Evolutionary conservation across 2,113 vertebrate species (phyloP), one percentile per base, ranked within the genome.

Genomic region (Apodemus speciosus): DNA sequence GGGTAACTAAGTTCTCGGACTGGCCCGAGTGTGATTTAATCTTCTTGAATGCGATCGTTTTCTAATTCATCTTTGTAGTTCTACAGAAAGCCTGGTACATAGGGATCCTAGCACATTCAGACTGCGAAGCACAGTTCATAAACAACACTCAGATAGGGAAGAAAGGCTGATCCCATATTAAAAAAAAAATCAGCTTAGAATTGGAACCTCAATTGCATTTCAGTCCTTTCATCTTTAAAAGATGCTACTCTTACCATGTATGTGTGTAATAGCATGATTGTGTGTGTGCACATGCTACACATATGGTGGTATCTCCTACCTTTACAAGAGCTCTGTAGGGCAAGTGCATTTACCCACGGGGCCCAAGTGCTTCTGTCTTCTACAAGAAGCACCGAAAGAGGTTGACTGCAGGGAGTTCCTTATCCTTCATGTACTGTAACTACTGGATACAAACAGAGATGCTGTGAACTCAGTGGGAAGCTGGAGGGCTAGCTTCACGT

Each of bases 111-210:
- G 79, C n/a, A 80, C 51, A 1, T 66, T 49, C 32, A 53, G 81
- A 6, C 9, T 38, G 5, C 14, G 30, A n/a, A 21, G 68, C 58
- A 79, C 69, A 75, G 32, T 27, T 84, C 68, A 94, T 53, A 40
- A 76, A 40, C 87, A 72, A 49, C 91, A 85, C 77, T 93, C 25
- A 85, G 16, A 94, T 53, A 60, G 85, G 64, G 79, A 86, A 89
- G n/a, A 40, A 8, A 84, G 46, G 53, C 3, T 93, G 71, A 87
- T 40, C 72, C 43, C 2, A 6, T 85, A 27, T 9, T 27, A 92
- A 56, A 76, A 93, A 62, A 62, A 90, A 62, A 27, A 49, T 88
- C 21, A 80, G 71, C 92, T 84, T 32, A 76, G 60, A 18, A 32
- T 88, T 53, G 80, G 32, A 66, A 68, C 0, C 8, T n/a, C 14